Evolutionary conservation across 1,140 invertebrate species (phyloP).

Genomic region (Steinernema feltiae): DNA sequence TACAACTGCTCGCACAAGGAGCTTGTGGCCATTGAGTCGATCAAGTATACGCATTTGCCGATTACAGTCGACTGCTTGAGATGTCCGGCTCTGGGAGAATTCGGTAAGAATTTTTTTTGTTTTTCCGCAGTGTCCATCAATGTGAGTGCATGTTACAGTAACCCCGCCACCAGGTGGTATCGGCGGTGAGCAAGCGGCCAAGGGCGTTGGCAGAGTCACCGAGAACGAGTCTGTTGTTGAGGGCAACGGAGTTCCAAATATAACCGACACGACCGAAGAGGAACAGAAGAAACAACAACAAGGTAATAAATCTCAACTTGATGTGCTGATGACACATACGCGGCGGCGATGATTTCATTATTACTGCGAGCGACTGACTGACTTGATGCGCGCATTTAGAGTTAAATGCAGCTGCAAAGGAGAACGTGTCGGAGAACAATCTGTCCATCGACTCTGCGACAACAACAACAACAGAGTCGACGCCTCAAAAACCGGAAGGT

Average conservation of each 20-base stretch:
- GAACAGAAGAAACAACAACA: conserved; percentile 2
- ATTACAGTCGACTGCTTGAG: conserved; percentile 34
- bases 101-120: conserved; percentile 21
- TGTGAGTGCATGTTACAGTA: neutral
- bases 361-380: too few relatives aligned
- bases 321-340: neutral
- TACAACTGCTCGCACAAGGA: conserved; percentile 30
- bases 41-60: conserved; percentile 23
- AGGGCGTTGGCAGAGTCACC: neutral
- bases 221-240: conserved; percentile 4
- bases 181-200: neutral
- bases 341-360: neutral
- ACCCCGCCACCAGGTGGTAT: neutral
- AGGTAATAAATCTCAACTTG: neutral
- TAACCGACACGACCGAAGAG: conserved; percentile 2
- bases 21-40: conserved; percentile 16
- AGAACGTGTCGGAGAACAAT: neutral
- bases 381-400: neutral
- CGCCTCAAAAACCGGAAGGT: neutral
- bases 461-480: neutral
- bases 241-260: neutral
- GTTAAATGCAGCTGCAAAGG: conserved; percentile 1
- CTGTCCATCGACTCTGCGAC: neutral
- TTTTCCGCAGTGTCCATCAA: neutral
- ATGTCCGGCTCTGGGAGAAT: conserved; percentile 31